Conservation (phyloP, 2,888 invertebrate species). For the Argyresthia goedartella region DNA sequence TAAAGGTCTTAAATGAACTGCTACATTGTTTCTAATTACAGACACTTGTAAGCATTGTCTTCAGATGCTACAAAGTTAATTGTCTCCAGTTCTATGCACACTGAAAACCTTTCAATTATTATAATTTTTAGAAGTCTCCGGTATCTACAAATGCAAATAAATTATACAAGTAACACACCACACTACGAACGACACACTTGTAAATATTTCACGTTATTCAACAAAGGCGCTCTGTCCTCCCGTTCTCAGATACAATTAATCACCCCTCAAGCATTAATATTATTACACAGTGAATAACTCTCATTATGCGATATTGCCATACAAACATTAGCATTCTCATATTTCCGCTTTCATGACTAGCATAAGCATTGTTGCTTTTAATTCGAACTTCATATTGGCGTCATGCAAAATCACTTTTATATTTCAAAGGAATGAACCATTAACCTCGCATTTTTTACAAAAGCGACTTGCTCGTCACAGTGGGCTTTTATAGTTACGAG, state of each 20-base stretch:
- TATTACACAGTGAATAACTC: background rate
- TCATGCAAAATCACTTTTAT: background rate
- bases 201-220: background rate
- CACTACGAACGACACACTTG: background rate
- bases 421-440: background rate
- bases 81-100: background rate
- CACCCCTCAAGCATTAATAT: too few relatives aligned
- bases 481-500: conserved; percentile 12
- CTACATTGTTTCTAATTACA: background rate
- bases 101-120: background rate
- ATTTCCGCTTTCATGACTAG: background rate
- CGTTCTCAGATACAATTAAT: background rate
- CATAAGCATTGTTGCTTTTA: too few relatives aligned
- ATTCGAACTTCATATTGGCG: background rate
- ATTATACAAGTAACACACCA: background rate
- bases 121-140: background rate
- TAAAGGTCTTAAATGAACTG: background rate
- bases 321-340: background rate
- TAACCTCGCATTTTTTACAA: background rate
- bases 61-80: background rate
- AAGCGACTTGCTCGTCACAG: background rate
- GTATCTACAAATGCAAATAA: background rate
- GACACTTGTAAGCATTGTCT: too few relatives aligned
- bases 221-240: background rate
- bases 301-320: background rate